These are phyloP conservation scores for Ophioninae sp. DNA, from an alignment of 2,888 invertebrate species.

Conservation along the genomic window DNA sequence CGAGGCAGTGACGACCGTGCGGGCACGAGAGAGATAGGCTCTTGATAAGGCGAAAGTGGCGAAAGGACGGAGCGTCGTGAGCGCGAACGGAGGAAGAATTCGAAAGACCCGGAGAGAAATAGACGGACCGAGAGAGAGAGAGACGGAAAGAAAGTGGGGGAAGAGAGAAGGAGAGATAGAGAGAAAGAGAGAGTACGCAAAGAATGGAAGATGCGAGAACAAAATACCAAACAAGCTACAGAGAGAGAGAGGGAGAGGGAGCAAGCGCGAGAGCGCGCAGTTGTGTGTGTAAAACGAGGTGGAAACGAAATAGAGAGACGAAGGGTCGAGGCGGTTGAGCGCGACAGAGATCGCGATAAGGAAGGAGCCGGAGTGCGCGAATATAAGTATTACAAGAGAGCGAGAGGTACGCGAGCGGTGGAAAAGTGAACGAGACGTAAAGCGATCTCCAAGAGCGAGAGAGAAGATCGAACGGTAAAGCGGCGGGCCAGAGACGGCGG, in stretches of 20 bases:
- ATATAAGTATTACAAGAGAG: slow-evolving; percentile 1
- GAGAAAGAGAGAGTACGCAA: too few species aligned
- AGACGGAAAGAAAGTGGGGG: too few species aligned
- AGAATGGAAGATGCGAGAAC: too few species aligned
- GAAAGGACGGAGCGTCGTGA: not conserved
- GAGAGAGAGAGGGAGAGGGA: too few species aligned
- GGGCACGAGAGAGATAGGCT: slow-evolving; percentile 10
- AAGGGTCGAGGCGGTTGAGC: not conserved
- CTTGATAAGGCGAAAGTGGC: not conserved
- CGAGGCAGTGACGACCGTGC: slow-evolving; percentile 1
- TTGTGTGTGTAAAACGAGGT: too few species aligned
- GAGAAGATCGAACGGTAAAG: slow-evolving; percentile 7
- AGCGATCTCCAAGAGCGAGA: slow-evolving; percentile 11
- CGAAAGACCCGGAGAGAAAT: too few species aligned
- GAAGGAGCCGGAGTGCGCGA: not conserved
- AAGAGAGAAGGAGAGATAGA: slow-evolving; percentile 1
- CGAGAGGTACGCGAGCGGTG: not conserved
- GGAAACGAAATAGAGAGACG: too few species aligned
- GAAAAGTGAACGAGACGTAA: slow-evolving; percentile 20
- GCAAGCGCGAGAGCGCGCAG: too few species aligned
- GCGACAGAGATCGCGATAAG: not conserved
- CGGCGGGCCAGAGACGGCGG: not conserved
- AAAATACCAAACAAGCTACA: too few species aligned
- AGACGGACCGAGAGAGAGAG: too few species aligned
- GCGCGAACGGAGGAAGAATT: not conserved